These are phyloP conservation scores for Drosophila pegasa DNA, from an alignment of 2,888 invertebrate genomes.

Conservation along the genomic window DNA sequence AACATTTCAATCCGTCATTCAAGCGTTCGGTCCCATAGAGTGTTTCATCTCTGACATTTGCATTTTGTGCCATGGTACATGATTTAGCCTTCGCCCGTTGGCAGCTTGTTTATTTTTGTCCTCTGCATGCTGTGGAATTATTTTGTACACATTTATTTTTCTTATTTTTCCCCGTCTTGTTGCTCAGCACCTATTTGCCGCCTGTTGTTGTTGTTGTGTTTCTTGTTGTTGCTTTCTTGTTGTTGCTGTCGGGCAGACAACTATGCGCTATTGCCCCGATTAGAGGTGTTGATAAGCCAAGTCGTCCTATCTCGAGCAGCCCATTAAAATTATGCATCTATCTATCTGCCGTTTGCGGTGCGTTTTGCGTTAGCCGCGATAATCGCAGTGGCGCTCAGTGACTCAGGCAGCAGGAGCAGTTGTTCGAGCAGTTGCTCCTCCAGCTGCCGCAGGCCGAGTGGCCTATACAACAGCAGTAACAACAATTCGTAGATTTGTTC, in stretches of 20 bases:
- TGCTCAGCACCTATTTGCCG: constrained; percentile 56
- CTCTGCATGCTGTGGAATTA: constrained; percentile 65
- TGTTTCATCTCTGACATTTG: neutral
- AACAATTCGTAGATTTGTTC: constrained; percentile 11
- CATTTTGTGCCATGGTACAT: constrained; percentile 33
- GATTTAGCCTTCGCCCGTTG: constrained; percentile 32
- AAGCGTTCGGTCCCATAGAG: neutral
- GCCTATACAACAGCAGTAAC: constrained; percentile 20
- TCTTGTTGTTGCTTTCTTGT: constrained; percentile 20
- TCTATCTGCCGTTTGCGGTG: constrained; percentile 31
- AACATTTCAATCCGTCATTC: neutral
- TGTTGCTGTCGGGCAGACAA: constrained; percentile 49
- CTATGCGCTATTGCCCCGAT: constrained; percentile 59
- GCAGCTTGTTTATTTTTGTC: constrained; percentile 66
- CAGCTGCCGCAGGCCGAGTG: constrained; percentile 13
- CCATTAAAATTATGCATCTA: constrained; percentile 62
- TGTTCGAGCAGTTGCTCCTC: constrained; percentile 19
- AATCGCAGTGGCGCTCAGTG: constrained; percentile 39
- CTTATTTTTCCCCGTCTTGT: constrained; percentile 16
- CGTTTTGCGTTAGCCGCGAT: constrained; percentile 58
- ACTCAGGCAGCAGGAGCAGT: constrained; percentile 2
- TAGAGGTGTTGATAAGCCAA: constrained; percentile 67
- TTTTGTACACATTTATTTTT: constrained; percentile 70
- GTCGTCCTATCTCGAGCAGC: constrained; percentile 34
- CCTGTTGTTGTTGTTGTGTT: constrained; percentile 27